Evolutionary conservation across 2,888 invertebrate species (phyloP).

Genomic region (Pemphredon lugubris): DNA sequence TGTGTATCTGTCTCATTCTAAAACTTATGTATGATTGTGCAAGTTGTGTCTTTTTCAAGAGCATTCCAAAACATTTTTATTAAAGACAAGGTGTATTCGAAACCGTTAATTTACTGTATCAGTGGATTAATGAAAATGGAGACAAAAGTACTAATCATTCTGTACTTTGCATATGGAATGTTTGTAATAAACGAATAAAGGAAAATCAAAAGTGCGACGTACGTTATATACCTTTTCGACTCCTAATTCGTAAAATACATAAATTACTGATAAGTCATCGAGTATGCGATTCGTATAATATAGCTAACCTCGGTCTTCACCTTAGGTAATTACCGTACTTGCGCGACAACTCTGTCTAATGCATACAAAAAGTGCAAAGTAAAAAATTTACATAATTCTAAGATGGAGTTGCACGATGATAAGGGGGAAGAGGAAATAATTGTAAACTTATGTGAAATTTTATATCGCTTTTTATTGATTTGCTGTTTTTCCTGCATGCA

Average conservation of each 20-base stretch:
- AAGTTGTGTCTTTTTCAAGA: slow-evolving; percentile 13
- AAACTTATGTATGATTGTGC: slow-evolving; percentile 8
- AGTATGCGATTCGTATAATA: neutral
- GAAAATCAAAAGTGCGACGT: slow-evolving; percentile 5
- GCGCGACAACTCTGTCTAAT: no score
- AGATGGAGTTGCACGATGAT: neutral
- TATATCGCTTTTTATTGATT: slow-evolving; percentile 76
- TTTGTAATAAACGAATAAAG: slow-evolving; percentile 39
- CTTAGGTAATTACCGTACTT: no score
- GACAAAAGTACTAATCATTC: slow-evolving; percentile 7
- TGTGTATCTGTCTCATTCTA: slow-evolving; percentile 7
- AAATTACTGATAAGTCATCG: no score
- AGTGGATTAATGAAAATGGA: slow-evolving; percentile 28
- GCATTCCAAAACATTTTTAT: slow-evolving; percentile 34
- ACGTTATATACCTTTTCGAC: no score
- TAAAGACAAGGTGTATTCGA: slow-evolving; percentile 7
- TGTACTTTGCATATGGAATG: slow-evolving; percentile 23
- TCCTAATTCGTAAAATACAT: neutral
- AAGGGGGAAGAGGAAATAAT: neutral
- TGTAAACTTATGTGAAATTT: slow-evolving; percentile 58
- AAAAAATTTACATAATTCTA: neutral
- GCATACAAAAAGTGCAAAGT: no score
- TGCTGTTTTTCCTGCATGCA: slow-evolving; percentile 76
- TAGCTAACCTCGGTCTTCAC: neutral
- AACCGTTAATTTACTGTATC: slow-evolving; percentile 32